phyloP scores from a whole-genome alignment of 1,140 invertebrate genomes.

The Himalopsyche phryganea region DNA sequence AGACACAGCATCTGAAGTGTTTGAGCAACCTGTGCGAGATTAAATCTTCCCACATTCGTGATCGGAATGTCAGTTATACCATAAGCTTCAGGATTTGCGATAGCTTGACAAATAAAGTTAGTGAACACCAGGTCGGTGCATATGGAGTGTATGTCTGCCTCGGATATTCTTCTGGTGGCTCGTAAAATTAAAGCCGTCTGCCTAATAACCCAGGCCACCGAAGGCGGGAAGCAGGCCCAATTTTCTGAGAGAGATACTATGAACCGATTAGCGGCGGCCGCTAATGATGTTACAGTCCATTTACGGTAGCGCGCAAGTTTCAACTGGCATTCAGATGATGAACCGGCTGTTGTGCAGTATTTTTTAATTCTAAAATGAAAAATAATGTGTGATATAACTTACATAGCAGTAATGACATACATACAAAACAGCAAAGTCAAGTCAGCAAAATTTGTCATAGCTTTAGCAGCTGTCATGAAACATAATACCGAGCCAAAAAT shows the following conservation, averaged over 20 bases:
- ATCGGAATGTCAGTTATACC: conserved; percentile 95
- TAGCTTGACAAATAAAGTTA: conserved; percentile 93
- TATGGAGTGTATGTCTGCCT: conserved; percentile 72
- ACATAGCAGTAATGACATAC: too few species aligned
- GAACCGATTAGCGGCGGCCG: conserved; percentile 76
- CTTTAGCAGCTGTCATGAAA: too few species aligned
- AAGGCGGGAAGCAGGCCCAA: conserved; percentile 87
- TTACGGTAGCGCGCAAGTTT: conserved; percentile 73
- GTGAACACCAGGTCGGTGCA: conserved; percentile 92
- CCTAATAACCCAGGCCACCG: conserved; percentile 73
- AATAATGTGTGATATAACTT: background rate
- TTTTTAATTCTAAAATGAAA: conserved; percentile 58
- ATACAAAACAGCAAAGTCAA: too few species aligned
- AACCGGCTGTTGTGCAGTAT: conserved; percentile 71
- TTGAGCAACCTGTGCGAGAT: conserved; percentile 88
- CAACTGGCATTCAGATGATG: conserved; percentile 59
- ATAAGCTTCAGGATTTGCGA: conserved; percentile 93
- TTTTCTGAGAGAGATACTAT: conserved; percentile 81
- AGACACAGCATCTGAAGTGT: conserved; percentile 89
- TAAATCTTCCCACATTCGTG: conserved; percentile 84
- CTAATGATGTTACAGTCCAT: conserved; percentile 78
- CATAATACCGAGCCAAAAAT: too few species aligned
- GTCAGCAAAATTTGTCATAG: too few species aligned
- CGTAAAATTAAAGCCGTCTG: conserved; percentile 68
- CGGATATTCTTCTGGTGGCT: conserved; percentile 38